Conservation (phyloP, 2,888 invertebrate genomes). For the Bombyx huttoni region DNA sequence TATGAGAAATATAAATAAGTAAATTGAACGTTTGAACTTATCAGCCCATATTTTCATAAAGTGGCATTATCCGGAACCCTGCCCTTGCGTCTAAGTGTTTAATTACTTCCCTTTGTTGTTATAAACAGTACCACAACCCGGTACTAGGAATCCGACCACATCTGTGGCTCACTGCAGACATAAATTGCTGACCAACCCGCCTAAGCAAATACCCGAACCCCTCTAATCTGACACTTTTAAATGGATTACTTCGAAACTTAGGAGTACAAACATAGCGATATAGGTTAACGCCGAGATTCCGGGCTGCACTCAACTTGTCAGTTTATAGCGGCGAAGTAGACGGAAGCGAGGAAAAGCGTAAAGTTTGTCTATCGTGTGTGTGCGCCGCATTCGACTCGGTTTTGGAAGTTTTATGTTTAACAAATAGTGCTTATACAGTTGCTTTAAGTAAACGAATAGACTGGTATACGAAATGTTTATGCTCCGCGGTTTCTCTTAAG, state of each 20-base stretch:
- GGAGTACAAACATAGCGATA: slow-evolving; percentile 30
- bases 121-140: slow-evolving; percentile 44
- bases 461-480: background rate
- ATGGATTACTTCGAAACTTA: slow-evolving; percentile 41
- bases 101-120: slow-evolving; percentile 57
- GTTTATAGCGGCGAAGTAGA: slow-evolving; percentile 12
- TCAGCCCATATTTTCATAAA: slow-evolving; percentile 1
- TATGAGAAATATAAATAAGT: background rate
- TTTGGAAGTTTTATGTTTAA: slow-evolving; percentile 13
- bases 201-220: slow-evolving; percentile 47
- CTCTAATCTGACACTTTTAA: slow-evolving; percentile 57
- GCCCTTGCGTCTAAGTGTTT: slow-evolving; percentile 44
- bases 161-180: slow-evolving; percentile 39
- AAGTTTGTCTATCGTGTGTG: slow-evolving; percentile 17
- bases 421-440: slow-evolving; percentile 7
- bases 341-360: slow-evolving; percentile 9
- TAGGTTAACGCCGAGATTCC: slow-evolving; percentile 23
- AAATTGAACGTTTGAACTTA: slow-evolving; percentile 2
- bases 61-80: slow-evolving; percentile 28
- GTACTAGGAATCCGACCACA: slow-evolving; percentile 33
- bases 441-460: background rate
- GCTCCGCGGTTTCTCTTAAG: background rate
- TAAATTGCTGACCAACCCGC: slow-evolving; percentile 50
- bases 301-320: slow-evolving; percentile 19
- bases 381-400: slow-evolving; percentile 9